Base-by-base conservation (phyloP, 2,113 vertebrate species). In the Syrrhaptes paradoxus region DNA sequence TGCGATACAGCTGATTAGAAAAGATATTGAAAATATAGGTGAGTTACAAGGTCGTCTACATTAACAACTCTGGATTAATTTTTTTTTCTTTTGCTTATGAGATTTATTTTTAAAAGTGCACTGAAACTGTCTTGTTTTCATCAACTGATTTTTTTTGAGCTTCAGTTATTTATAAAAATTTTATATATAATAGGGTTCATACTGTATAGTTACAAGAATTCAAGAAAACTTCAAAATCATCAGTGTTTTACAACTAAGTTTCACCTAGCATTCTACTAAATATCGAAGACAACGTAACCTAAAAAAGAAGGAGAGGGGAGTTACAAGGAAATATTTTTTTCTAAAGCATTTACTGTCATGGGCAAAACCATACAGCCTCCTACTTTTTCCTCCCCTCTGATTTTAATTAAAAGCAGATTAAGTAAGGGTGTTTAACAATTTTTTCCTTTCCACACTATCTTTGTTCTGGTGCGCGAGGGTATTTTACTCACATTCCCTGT, bases 1-100 rank as follows among this genome's bases (percentile, higher is more conserved):
- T 99, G 93, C 99, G 99, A 94, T 99, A 99, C 49, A 99, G 98
- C 99, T 99, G 97, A 48, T 89, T 32, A 82, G 65, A 95, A 90
- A 85, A 94, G 17, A 89, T 4, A 90, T 12, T 9, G 68, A 87
- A 91, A 88, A 91, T 6, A 74, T 7, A 79, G 11, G 19, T 31
- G 92, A 65, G 18, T 95, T 52, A 41, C 38, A 78, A 67, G 10
- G 32, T 43, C 9, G 1, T 70, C 45, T 52, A 36, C 28, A 32
- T 57, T n/a, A 78, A 34, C 28, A 87, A 46, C 65, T 20, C 2
- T 7, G 3, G 5, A 31, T 3, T 4, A 3, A 13, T 21, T 16
- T 26, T 59, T 32, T 38, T 48, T 51, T 11, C 8, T 46, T 62
- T 57, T 45, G 9, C 8, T 29, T 76, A 46, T 73, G 41, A 32